Percentiles rank a stretch among this genome's conserved stretches.
These are phyloP conservation scores for Icerya purchasi DNA, from an alignment of 2,888 invertebrate species.

Conservation along the genomic window DNA sequence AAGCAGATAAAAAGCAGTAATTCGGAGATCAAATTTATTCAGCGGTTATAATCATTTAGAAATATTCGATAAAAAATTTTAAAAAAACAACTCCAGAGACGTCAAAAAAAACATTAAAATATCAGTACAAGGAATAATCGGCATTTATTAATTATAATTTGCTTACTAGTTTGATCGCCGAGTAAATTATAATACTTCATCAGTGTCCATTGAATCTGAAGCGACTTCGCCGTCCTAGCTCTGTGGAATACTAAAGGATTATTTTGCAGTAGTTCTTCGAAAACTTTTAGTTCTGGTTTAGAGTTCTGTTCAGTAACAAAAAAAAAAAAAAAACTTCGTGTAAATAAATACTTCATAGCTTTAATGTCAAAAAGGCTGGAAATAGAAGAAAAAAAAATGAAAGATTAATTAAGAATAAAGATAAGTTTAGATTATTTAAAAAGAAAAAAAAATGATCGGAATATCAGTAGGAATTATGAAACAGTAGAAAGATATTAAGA, in stretches of 20 bases:
- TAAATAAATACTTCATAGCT: conserved; percentile 7
- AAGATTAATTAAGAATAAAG: not conserved
- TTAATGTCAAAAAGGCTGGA: not conserved
- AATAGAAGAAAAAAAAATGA: not conserved
- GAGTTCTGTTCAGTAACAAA: too few species aligned
- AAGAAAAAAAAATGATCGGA: too few species aligned
- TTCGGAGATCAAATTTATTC: too few species aligned
- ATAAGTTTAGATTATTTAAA: not conserved
- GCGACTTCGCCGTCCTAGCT: conserved; percentile 61
- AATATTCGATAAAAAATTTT: too few species aligned
- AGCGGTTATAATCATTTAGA: too few species aligned
- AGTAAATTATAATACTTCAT: conserved; percentile 79
- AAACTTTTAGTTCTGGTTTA: conserved; percentile 49
- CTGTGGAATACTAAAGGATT: conserved; percentile 72
- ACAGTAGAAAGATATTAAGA: too few species aligned
- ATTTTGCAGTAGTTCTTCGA: conserved; percentile 62
- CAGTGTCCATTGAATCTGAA: conserved; percentile 76
- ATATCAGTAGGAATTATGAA: too few species aligned
- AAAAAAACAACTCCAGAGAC: too few species aligned
- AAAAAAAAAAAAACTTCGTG: conserved; percentile 18
- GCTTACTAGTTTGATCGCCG: conserved; percentile 59
- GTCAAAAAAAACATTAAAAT: too few species aligned
- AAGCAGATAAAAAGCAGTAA: too few species aligned
- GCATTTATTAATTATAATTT: too few species aligned
- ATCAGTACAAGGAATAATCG: too few species aligned